These are phyloP conservation scores for Threskiornis aethiopicus DNA, from an alignment of 2,797 vertebrate species.

Conservation along the genomic window DNA sequence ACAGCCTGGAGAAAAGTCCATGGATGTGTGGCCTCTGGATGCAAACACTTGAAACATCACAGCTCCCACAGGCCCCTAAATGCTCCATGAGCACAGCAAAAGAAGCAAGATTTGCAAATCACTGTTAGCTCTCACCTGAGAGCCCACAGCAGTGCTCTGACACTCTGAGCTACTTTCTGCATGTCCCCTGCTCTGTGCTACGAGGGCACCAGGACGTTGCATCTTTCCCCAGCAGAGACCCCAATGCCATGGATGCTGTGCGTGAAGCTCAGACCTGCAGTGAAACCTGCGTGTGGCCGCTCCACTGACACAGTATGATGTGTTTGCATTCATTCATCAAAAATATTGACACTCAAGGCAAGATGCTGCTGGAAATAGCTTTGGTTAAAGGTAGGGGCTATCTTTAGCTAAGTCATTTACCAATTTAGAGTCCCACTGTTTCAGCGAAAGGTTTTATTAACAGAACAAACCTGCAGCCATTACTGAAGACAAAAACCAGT, in stretches of 20 bases:
- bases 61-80: not conserved
- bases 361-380: not conserved
- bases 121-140: not conserved
- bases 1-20: not conserved
- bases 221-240: not conserved
- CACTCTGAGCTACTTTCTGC: not conserved
- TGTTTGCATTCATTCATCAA: not conserved
- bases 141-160: not conserved
- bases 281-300: not conserved
- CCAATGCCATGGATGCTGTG: not conserved
- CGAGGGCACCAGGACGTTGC: too few species aligned
- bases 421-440: not conserved
- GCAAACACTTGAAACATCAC: not conserved
- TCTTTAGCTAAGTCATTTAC: not conserved
- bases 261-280: not conserved
- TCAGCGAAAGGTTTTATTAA: not conserved
- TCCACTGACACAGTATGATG: not conserved
- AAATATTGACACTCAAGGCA: not conserved
- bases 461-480: not conserved
- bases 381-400: not conserved
- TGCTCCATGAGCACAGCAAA: rapidly evolving
- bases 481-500: not conserved
- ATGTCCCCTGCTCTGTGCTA: not conserved
- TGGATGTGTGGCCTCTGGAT: not conserved
- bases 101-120: not conserved